phyloP scores from a whole-genome alignment of 2,113 vertebrate species.

The Tachuris rubrigastra region DNA sequence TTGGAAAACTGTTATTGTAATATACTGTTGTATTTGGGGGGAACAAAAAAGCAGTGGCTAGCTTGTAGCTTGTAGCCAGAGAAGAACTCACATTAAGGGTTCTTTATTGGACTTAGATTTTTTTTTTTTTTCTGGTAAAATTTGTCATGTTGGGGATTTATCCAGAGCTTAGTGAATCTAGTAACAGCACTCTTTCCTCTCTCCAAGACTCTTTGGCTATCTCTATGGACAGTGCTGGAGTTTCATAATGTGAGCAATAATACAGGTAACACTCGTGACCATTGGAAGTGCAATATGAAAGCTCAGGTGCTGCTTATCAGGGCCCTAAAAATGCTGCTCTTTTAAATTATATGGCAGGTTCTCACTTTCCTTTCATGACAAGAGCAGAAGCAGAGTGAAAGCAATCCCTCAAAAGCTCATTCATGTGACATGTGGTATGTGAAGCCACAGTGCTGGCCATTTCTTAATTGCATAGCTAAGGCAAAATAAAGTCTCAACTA shows the following conservation, averaged over 20 bases:
- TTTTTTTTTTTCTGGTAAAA: background rate
- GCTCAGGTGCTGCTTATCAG: background rate
- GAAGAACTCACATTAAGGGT: background rate
- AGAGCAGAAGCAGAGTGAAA: background rate
- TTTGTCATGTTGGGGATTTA: constrained; percentile 18
- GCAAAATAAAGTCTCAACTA: background rate
- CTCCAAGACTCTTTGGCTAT: background rate
- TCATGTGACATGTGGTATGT: too few relatives aligned
- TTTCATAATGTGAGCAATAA: constrained; percentile 21
- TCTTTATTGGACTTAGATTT: background rate
- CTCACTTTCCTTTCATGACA: background rate
- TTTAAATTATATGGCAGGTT: background rate
- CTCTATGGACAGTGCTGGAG: background rate
- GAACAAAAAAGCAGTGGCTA: constrained; percentile 15
- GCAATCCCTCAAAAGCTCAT: background rate
- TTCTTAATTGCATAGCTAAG: background rate
- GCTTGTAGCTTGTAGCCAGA: constrained; percentile 7
- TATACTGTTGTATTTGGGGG: constrained; percentile 26
- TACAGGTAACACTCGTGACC: background rate
- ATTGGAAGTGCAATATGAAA: constrained; percentile 31
- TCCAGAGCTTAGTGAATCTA: constrained; percentile 15
- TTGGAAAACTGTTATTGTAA: constrained; percentile 45
- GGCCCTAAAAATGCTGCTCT: background rate
- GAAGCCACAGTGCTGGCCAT: background rate
- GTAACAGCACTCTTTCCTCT: background rate